Evolutionary conservation across 2,888 invertebrate species (phyloP), one percentile per base, ranked within the genome.

Genomic region (Pardosa pseudoannulata): DNA sequence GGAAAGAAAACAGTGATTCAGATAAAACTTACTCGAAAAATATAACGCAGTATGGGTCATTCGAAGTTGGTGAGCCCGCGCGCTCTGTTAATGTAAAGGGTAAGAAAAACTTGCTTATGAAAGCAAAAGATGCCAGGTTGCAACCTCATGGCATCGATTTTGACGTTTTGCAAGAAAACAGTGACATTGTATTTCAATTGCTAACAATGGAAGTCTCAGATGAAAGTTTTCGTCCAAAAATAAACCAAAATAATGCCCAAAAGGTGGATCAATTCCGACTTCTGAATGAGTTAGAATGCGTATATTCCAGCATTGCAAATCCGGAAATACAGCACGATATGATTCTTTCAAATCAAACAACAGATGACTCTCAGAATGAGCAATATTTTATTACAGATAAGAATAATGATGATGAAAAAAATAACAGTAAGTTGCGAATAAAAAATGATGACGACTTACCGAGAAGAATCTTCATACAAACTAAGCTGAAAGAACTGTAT

Each of bases 401-500:
- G 16, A 36, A 56, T 1, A 50, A n/a, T 19, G 13, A 23, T 27
- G 50, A 29, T 3, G 65, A 27, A 1, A 32, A 16, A 9, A n/a
- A n/a, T n/a, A n/a, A n/a, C n/a, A 36, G 36, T 36, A 9, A 9
- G 36, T 36, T 36, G 9, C 36, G 6, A 5, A 36, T 5, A 36
- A 32, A 67, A 19, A 28, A 3, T 6, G 62, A 28, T n/a, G 78
- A 68, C 19, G 79, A 80, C 5, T 73, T 50, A n/a, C 72, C 65
- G 0, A 50, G 73, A 6, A 64, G 67, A 72, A 16, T 73, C 13
- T 80, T 73, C 9, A 65, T 80, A 16, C 7, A 32, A 6, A 72
- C 27, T 41, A 80, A 80, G 28, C 19, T 80, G 46, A 64, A 65
- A 11, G 80, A 80, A 28, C 16, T 80, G 2, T 72, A 41, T 23